Conservation (phyloP, 2,888 invertebrate species). For the Odontocolon sp. region DNA sequence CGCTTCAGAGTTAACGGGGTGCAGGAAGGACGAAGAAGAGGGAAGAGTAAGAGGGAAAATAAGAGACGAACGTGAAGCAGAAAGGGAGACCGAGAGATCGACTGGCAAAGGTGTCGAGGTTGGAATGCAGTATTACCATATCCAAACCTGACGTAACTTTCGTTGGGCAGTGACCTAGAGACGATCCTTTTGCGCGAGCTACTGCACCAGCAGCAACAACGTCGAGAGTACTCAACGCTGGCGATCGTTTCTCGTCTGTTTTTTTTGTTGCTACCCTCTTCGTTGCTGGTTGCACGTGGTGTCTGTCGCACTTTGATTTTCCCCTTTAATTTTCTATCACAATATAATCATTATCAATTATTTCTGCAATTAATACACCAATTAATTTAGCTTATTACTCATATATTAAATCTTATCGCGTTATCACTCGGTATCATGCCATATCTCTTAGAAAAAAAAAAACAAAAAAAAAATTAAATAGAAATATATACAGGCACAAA, state of each 20-base stretch:
- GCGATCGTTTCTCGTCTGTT: constrained; percentile 36
- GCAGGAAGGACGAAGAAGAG: constrained; percentile 57
- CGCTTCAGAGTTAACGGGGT: constrained; percentile 56
- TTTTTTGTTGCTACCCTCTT: constrained; percentile 17
- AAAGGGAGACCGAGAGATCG: constrained; percentile 55
- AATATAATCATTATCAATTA: neutral
- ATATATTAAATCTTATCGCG: too few relatives aligned
- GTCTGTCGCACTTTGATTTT: constrained; percentile 2
- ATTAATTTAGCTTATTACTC: neutral
- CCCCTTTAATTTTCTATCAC: constrained; percentile 1
- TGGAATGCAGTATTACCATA: constrained; percentile 78
- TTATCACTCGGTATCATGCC: too few relatives aligned
- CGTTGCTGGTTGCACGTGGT: constrained; percentile 10
- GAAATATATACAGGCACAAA: neutral
- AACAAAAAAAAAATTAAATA: neutral
- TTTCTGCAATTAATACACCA: neutral
- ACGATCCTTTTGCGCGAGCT: constrained; percentile 71
- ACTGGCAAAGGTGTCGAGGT: constrained; percentile 67
- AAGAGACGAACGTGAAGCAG: constrained; percentile 38
- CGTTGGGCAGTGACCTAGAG: constrained; percentile 78
- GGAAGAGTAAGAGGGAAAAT: constrained; percentile 41
- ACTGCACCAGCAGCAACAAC: constrained; percentile 26
- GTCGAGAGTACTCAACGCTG: constrained; percentile 35
- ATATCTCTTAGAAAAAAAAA: neutral
- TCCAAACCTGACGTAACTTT: constrained; percentile 77